These are phyloP conservation scores for Sebastes itinus DNA, from an alignment of 2,797 vertebrate genomes.

Conservation along the genomic window DNA sequence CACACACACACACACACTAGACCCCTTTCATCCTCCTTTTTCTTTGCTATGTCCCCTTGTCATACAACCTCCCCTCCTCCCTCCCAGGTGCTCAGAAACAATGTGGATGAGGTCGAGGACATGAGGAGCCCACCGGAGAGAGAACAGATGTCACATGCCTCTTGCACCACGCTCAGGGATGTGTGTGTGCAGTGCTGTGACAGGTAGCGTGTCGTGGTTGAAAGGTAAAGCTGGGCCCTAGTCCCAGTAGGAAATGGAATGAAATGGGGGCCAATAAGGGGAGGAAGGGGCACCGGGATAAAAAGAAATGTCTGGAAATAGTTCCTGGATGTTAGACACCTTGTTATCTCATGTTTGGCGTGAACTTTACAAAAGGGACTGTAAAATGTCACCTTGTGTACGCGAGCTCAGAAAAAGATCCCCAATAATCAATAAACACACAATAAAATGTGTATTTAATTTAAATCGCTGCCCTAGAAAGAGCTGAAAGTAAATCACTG, in stretches of 20 bases:
- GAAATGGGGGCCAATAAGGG: slow-evolving; percentile 33
- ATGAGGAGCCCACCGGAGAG: slow-evolving; percentile 75
- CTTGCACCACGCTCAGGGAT: slow-evolving; percentile 59
- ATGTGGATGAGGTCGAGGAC: slow-evolving; percentile 78
- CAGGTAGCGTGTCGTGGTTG: slow-evolving; percentile 73
- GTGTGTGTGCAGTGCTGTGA: slow-evolving; percentile 60
- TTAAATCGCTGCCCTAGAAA: slow-evolving; percentile 3
- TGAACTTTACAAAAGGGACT: slow-evolving; percentile 16
- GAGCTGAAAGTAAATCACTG: slow-evolving; percentile 24
- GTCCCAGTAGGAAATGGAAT: slow-evolving; percentile 61
- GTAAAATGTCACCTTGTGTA: background rate
- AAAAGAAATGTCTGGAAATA: slow-evolving; percentile 39
- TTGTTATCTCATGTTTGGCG: slow-evolving; percentile 22
- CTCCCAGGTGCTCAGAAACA: slow-evolving; percentile 68
- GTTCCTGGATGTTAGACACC: slow-evolving; percentile 22
- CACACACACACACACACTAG: background rate
- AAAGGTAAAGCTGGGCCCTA: slow-evolving; percentile 61
- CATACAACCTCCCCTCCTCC: slow-evolving; percentile 48
- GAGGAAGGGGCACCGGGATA: slow-evolving; percentile 7
- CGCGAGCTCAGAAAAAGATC: background rate
- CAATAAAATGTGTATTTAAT: slow-evolving; percentile 12
- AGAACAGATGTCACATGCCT: slow-evolving; percentile 84
- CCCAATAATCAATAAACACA: slow-evolving; percentile 21
- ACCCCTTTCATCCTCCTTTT: slow-evolving; percentile 40
- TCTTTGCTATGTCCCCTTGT: slow-evolving; percentile 56